These are phyloP conservation scores for Ptychoptera contaminata DNA, from an alignment of 2,888 invertebrate species.

Conservation along the genomic window DNA sequence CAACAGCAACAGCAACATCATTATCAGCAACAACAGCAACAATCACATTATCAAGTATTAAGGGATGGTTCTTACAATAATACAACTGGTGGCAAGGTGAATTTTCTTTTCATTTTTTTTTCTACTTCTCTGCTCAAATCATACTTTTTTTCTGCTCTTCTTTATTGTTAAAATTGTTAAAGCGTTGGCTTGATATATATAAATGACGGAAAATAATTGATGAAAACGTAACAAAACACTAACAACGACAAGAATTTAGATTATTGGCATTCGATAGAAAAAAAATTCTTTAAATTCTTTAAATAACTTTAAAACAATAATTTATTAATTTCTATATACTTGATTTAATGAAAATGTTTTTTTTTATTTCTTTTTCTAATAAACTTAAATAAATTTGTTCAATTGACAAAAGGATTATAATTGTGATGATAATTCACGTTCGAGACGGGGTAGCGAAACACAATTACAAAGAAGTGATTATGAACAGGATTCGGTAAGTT, in stretches of 20 bases:
- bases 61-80: no score
- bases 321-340: neutral
- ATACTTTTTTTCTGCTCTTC: neutral
- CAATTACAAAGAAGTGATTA: conserved; percentile 29
- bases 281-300: neutral
- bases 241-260: neutral
- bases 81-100: conserved; percentile 5
- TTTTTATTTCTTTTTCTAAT: conserved; percentile 6
- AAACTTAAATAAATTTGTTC: conserved; percentile 8
- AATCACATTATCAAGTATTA: neutral
- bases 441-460: conserved; percentile 31
- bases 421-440: conserved; percentile 30
- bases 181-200: neutral
- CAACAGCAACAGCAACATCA: neutral
- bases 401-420: conserved; percentile 27
- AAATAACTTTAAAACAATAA: no score
- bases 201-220: neutral
- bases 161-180: neutral
- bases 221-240: neutral
- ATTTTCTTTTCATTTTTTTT: neutral
- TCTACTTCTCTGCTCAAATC: neutral
- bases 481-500: conserved; percentile 31
- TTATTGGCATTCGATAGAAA: conserved; percentile 4
- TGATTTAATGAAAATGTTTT: neutral
- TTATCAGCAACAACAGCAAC: neutral